Base-by-base conservation (phyloP, 2,113 vertebrate species). In the Callionymus lyra region DNA sequence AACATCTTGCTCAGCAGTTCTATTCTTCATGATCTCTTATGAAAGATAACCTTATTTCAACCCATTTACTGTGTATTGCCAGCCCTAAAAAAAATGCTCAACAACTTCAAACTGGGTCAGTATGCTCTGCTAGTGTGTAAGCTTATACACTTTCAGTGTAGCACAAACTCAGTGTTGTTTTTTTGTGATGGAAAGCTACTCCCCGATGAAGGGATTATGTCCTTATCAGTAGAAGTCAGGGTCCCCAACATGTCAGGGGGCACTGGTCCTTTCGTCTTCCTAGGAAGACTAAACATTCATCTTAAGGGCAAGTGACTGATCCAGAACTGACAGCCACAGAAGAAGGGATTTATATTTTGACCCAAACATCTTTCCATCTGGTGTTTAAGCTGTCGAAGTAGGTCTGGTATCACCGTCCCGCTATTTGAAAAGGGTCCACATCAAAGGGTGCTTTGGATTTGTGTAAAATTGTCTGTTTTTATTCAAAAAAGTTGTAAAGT, bases 271-370 rank as follows among this genome's bases (percentile, higher is more conserved):
- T 38, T 47, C 59, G 46, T 54, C 59, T 54, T 56, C 56, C 34
- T 42, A 42, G 19, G 10, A 40, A 37, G 56, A 18, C 31, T 38
- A 62, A 62, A 53, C 16, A 51, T 12, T 19, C 18, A 44, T 56
- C 56, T 58, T 65, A 34, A 48, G 44, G 54, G 50, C 52, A 44
- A 53, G 60, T 59, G 58, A 64, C 56, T 44, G 47, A 65, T 68
- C 57, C 65, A 60, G 50, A 40, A 53, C 44, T 41, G 50, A 56
- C 48, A 50, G 56, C 56, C 65, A 71, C 78, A 56, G 79, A 77
- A 67, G 54, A 57, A 32, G 18, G 57, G 65, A 72, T 73, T 74
- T 75, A 60, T 59, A 70, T 62, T 55, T 52, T 55, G 65, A 60
- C 60, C 65, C 41, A 47, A 67, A 72, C 72, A 59, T 66, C 46